phyloP scores from a whole-genome alignment of 2,888 invertebrate genomes.

The Pemphredon lugubris region DNA sequence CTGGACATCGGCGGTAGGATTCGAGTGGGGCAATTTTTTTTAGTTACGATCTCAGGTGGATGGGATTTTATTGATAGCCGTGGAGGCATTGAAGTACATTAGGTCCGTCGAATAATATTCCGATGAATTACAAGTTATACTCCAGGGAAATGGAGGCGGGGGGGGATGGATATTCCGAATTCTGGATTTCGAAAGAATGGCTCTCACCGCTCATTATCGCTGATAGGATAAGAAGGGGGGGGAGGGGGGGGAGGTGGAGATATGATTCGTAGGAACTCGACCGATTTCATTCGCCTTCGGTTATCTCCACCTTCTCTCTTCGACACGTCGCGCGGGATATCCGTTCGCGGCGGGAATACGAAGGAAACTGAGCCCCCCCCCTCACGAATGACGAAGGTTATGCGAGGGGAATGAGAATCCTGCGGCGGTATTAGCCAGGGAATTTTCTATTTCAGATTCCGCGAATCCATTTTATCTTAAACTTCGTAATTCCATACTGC shows the following conservation, averaged over 20 bases:
- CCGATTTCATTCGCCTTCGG: constrained; percentile 56
- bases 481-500: constrained; percentile 69
- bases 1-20: no score
- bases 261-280: constrained; percentile 44
- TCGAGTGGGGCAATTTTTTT: no score
- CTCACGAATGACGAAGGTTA: constrained; percentile 60
- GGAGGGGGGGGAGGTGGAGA: background rate
- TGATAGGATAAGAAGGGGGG: background rate
- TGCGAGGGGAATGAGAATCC: constrained; percentile 63
- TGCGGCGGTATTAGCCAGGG: constrained; percentile 67
- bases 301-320: constrained; percentile 47
- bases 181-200: background rate
- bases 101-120: no score
- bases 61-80: no score
- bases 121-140: no score
- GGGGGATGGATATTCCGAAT: background rate
- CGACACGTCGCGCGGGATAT: background rate
- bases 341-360: constrained; percentile 44
- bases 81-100: no score
- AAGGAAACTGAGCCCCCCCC: constrained; percentile 54
- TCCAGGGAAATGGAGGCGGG: no score
- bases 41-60: no score
- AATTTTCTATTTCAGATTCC: constrained; percentile 76
- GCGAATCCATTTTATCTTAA: constrained; percentile 73
- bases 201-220: constrained; percentile 19